A percentile compares a stretch with the other conserved stretches of the same genome.
Conservation (phyloP, 2,113 vertebrate species). For the Saguinus midas region DNA sequence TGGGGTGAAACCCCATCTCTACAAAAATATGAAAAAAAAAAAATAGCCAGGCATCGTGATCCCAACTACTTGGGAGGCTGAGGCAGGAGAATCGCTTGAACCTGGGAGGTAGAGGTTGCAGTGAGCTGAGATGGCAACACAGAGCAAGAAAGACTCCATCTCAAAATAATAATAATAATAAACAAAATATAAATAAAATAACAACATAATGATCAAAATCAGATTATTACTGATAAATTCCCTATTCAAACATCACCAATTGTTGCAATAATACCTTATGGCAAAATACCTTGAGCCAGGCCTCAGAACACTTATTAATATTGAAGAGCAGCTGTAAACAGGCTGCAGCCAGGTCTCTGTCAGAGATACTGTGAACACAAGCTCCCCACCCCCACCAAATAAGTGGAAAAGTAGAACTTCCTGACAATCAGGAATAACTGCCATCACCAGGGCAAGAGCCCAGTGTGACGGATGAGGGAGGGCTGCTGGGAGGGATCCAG, state of each 20-base stretch:
- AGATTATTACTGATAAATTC: not conserved
- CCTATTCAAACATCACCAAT: not conserved
- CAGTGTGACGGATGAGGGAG: not conserved
- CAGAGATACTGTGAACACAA: not conserved
- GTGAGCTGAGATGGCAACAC: too few species aligned
- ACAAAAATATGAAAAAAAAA: too few species aligned
- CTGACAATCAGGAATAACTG: not conserved
- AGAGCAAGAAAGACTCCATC: too few species aligned
- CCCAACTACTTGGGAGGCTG: too few species aligned
- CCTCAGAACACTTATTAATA: not conserved
- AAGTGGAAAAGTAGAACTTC: not conserved
- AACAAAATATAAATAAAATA: not conserved
- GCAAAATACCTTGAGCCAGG: not conserved
- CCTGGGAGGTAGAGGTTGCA: too few species aligned
- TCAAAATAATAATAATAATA: too few species aligned
- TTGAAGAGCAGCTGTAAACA: not conserved
- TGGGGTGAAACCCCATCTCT: too few species aligned
- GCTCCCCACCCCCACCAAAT: not conserved
- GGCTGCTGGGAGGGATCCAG: not conserved
- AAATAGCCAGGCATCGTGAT: too few species aligned
- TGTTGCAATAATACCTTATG: not conserved
- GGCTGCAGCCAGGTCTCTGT: not conserved
- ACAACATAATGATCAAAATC: not conserved
- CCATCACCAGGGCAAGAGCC: not conserved
- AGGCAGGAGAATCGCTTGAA: too few species aligned